Conservation (phyloP, 2,797 vertebrate species). For the Hybognathus amarus region DNA sequence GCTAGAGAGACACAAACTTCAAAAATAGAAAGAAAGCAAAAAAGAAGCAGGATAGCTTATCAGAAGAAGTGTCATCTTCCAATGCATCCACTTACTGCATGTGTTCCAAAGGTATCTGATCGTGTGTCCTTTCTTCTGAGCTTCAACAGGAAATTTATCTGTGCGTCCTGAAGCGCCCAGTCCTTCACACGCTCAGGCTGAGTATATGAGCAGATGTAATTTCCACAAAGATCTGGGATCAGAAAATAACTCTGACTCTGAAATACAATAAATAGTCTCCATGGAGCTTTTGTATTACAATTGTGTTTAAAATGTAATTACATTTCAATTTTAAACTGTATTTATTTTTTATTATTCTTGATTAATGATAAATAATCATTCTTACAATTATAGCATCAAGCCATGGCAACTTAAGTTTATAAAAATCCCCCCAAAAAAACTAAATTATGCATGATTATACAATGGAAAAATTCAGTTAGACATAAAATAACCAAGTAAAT, state of each 20-base stretch:
- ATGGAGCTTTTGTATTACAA: neutral
- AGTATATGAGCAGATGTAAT: constrained; percentile 28
- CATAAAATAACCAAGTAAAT: neutral
- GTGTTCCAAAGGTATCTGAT: constrained; percentile 26
- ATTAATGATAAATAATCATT: neutral
- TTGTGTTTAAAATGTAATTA: too few relatives aligned
- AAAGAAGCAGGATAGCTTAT: constrained; percentile 27
- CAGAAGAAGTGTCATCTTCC: constrained; percentile 40
- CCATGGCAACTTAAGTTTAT: neutral
- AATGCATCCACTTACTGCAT: neutral
- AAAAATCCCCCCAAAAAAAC: neutral
- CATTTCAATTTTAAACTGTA: too few relatives aligned
- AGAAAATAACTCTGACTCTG: constrained; percentile 18
- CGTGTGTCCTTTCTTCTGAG: constrained; percentile 15
- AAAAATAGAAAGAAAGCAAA: constrained; percentile 27
- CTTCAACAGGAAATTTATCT: constrained; percentile 45
- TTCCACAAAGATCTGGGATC: constrained; percentile 37
- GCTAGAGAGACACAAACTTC: neutral
- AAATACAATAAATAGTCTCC: neutral
- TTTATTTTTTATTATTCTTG: neutral
- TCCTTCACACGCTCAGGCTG: constrained; percentile 26
- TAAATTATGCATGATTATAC: neutral
- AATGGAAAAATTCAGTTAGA: neutral
- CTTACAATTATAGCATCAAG: neutral
- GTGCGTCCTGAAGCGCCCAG: constrained; percentile 30